Conservation (phyloP, 2,888 invertebrate species). For the Pseudeuparius sepicola region DNA sequence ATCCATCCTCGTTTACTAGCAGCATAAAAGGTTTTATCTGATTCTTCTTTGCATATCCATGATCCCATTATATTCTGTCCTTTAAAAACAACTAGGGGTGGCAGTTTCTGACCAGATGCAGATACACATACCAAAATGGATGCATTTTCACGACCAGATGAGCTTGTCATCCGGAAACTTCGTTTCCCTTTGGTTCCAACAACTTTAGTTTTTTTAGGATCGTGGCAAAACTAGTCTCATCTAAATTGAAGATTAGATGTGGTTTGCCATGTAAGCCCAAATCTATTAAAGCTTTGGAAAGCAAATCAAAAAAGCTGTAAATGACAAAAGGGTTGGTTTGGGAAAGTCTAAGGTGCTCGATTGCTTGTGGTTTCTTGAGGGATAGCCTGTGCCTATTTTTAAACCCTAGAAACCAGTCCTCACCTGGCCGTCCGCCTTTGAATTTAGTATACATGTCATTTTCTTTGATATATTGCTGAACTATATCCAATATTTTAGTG, state of each 20-base stretch:
- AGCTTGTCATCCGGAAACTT: neutral
- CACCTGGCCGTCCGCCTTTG: slow-evolving; percentile 27
- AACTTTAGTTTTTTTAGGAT: neutral
- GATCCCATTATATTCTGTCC: slow-evolving; percentile 32
- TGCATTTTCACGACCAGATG: slow-evolving; percentile 16
- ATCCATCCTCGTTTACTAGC: slow-evolving; percentile 29
- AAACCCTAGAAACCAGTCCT: slow-evolving; percentile 28
- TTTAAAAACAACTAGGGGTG: slow-evolving; percentile 31
- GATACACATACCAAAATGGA: slow-evolving; percentile 12
- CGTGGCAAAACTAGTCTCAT: slow-evolving; percentile 5
- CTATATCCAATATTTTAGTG: too few species aligned
- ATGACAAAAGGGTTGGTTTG: slow-evolving; percentile 5
- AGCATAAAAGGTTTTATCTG: slow-evolving; percentile 24
- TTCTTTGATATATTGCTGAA: too few species aligned
- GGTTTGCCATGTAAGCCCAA: slow-evolving; percentile 1
- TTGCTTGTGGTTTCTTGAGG: slow-evolving; percentile 4
- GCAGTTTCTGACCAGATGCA: slow-evolving; percentile 28
- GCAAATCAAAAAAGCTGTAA: slow-evolving; percentile 2
- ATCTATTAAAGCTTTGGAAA: neutral
- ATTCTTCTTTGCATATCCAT: slow-evolving; percentile 26
- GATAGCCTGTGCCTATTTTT: slow-evolving; percentile 25
- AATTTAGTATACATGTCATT: slow-evolving; percentile 28
- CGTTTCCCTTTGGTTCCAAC: neutral
- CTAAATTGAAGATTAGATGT: slow-evolving; percentile 1
- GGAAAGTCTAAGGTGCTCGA: too few species aligned